Base-by-base conservation (phyloP, 64 coral and sea anemone species). In the Stichodactyla helianthus region DNA sequence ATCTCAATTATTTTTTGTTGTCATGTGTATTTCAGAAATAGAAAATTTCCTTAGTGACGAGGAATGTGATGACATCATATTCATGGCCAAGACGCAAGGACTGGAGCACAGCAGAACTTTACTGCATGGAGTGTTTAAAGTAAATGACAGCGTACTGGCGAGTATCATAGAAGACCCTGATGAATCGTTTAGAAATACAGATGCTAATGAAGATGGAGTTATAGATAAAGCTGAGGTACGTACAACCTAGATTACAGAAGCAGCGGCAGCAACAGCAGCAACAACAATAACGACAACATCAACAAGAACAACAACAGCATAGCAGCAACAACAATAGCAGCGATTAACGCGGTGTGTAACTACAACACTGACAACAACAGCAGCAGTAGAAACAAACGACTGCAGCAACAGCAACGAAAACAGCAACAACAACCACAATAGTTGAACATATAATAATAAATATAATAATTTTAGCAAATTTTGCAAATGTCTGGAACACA, bases 61-160 rank as follows among this genome's bases (percentile, higher is more conserved):
- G 16, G 90, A 91, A 52, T 91, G 90, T 50, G 77, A 91, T 68
- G 85, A 91, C n/a, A 91, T 91, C 19, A 91, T 91, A 27, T 82
- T 87, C 35, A 91, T 91, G 90, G 90, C 90, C 51, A 77, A 86
- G 27, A 87, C 84, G 6, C 76, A 82, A 71, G 90, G 90, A 6
- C 59, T 91, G 14, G 85, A 91, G 61, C 50, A 53, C 44, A 84
- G 83, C 51, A 60, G 23, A 17, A 54, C 83, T 2, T 35, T 35
- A 60, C 27, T 84, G 6, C 18, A 84, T 50, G 55, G 53, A 59
- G 83, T 60, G 20, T 54, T 58, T 23, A 26, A 84, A 15, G 56
- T 63, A 7, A 54, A 84, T n/a, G 55, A 58, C 1, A 84, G 50
- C 10, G 53, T 51, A 7, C 59, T 84, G 6, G 18, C 44, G 8